Base-by-base conservation (phyloP, 2,888 invertebrate genomes). In the Leptopilina syphax region DNA sequence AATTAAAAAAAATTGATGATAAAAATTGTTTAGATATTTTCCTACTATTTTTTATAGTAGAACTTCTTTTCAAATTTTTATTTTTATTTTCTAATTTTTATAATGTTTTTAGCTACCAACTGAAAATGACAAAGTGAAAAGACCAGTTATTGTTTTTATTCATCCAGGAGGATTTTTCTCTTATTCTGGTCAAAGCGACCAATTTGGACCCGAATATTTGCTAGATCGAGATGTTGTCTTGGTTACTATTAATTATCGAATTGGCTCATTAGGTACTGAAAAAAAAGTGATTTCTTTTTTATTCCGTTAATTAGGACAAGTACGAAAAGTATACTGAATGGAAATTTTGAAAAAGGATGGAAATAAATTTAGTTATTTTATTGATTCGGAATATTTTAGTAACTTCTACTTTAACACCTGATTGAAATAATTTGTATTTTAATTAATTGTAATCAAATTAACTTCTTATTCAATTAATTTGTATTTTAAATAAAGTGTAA, bases 101-200 rank as follows among this genome's bases (percentile, higher is more conserved):
- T 34, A 34, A 34, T 34, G 34, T 3, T 34, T 47, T 76, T 9
- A 78, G 70, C 79, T 80, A 76, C 78, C 67, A 12, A 63, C 2
- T 3, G 6, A 9, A 60, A 18, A n/a, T 18, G 41, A 76, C 0
- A 57, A 76, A 24, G 65, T 65, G 2, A 79, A 76, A 27, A 84
- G 92, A 12, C 95, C 96, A 0, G 96, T 96, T 1, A 92, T 96
- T 8, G 93, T 96, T 0, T 95, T 93, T 89, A 93, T 96, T 81
- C 96, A 96, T 90, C 93, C 94, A 0, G 96, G 96, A 0, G 95
- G 93, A n/a, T 95, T 95, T 89, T 94, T 95, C 88, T 92, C 92
- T 0, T 92, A 92, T 44, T 94, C 95, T 0, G 95, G 94, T 0
- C 94, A 94, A 84, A 95, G 95, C 81, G 92, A 82, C 10, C 85